Percentiles rank a stretch among this genome's conserved stretches.
Evolutionary conservation across 2,888 invertebrate genomes (phyloP).

Genomic region (Polydesmus complanatus): DNA sequence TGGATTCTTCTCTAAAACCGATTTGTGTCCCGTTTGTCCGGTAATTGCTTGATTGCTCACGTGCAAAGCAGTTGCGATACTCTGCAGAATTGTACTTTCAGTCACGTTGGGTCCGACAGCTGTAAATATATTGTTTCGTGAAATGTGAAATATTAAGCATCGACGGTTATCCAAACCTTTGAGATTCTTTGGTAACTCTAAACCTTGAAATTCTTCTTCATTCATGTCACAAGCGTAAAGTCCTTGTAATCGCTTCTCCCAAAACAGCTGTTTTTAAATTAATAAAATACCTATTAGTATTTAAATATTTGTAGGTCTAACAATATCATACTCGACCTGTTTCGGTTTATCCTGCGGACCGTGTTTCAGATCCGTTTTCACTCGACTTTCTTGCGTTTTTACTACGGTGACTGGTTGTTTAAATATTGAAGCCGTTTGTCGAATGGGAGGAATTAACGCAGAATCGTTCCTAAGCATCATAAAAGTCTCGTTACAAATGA

Average conservation of each 20-base stretch:
- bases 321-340: no score
- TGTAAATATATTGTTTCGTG: no score
- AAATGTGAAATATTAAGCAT: no score
- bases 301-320: no score
- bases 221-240: slow-evolving; percentile 76
- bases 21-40: slow-evolving; percentile 71
- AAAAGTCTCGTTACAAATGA: background rate
- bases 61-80: slow-evolving; percentile 89
- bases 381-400: slow-evolving; percentile 75
- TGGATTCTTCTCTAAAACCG: slow-evolving; percentile 76
- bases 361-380: slow-evolving; percentile 76
- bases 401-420: slow-evolving; percentile 96
- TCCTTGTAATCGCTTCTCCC: slow-evolving; percentile 50
- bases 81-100: slow-evolving; percentile 44
- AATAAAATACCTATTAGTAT: no score
- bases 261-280: slow-evolving; percentile 37
- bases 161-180: slow-evolving; percentile 27
- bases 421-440: slow-evolving; percentile 96
- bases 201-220: slow-evolving; percentile 64
- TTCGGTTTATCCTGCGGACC: slow-evolving; percentile 85
- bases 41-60: slow-evolving; percentile 76
- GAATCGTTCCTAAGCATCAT: slow-evolving; percentile 58
- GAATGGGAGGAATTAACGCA: slow-evolving; percentile 80
- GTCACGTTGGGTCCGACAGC: slow-evolving; percentile 30
- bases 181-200: slow-evolving; percentile 54